Conservation (phyloP, 2,888 invertebrate species). For the Hyppa rectilinea region DNA sequence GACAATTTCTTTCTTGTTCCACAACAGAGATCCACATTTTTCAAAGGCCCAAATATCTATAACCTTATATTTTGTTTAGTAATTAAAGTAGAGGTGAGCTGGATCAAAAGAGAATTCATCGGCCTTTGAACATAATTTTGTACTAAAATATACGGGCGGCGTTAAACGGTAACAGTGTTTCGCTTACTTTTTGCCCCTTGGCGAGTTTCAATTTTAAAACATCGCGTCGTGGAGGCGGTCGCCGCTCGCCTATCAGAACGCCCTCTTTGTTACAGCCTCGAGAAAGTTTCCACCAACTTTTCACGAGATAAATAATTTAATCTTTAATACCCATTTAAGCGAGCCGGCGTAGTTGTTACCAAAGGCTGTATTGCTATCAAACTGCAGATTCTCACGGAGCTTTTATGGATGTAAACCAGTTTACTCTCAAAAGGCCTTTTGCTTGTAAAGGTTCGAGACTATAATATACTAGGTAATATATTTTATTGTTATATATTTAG, state of each 20-base stretch:
- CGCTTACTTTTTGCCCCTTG: slow-evolving; percentile 74
- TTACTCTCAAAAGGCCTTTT: slow-evolving; percentile 68
- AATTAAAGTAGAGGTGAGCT: slow-evolving; percentile 63
- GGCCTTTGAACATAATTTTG: slow-evolving; percentile 76
- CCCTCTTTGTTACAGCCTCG: slow-evolving; percentile 80
- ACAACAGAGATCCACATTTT: slow-evolving; percentile 20
- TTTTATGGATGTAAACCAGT: slow-evolving; percentile 77
- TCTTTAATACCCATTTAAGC: slow-evolving; percentile 85
- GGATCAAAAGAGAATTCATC: slow-evolving; percentile 72
- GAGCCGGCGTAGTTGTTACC: slow-evolving; percentile 76
- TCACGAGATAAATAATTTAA: slow-evolving; percentile 86
- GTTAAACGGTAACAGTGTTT: slow-evolving; percentile 74
- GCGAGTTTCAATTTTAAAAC: slow-evolving; percentile 79
- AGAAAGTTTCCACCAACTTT: slow-evolving; percentile 82
- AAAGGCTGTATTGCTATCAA: slow-evolving; percentile 77
- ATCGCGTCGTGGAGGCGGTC: slow-evolving; percentile 65
- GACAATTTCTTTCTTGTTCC: slow-evolving; percentile 5
- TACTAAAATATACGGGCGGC: slow-evolving; percentile 73
- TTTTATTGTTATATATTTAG: slow-evolving; percentile 69
- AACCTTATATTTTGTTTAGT: slow-evolving; percentile 44
- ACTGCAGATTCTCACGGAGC: slow-evolving; percentile 76
- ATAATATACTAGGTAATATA: slow-evolving; percentile 59
- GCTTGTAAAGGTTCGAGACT: slow-evolving; percentile 65
- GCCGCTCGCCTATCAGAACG: slow-evolving; percentile 72
- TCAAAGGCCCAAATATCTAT: slow-evolving; percentile 33